Conservation (phyloP, 1,140 invertebrate genomes). For the Cherax destructor region DNA sequence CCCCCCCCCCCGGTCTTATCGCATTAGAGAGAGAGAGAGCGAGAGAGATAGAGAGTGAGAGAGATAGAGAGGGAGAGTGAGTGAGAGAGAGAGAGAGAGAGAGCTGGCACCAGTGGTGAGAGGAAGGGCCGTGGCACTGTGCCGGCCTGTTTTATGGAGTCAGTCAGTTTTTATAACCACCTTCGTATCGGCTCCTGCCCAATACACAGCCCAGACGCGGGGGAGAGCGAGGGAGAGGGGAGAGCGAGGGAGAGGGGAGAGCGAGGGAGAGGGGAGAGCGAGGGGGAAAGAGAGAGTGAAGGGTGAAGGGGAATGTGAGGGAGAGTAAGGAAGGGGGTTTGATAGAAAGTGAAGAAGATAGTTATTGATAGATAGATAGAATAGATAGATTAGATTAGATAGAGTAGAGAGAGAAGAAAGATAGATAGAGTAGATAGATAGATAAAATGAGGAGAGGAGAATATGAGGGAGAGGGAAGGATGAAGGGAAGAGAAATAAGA, state of each 20-base stretch:
- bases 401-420: neutral
- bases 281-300: neutral
- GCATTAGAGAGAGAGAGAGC: no score
- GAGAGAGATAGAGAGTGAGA: neutral
- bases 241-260: neutral
- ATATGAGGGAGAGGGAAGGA: neutral
- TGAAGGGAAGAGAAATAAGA: neutral
- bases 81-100: slow-evolving; percentile 1
- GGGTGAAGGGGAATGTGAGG: neutral
- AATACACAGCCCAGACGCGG: neutral
- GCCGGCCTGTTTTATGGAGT: neutral
- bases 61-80: slow-evolving; percentile 2
- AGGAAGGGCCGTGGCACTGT: neutral
- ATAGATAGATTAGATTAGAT: neutral
- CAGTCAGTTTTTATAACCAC: neutral
- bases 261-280: no score
- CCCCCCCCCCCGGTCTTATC: no score
- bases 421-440: neutral
- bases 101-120: neutral
- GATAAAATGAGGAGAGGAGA: neutral
- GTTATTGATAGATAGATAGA: neutral
- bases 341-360: neutral
- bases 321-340: neutral
- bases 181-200: neutral
- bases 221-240: neutral